Base-by-base conservation (phyloP, 2,797 vertebrate genomes). In the Argentina silus region DNA sequence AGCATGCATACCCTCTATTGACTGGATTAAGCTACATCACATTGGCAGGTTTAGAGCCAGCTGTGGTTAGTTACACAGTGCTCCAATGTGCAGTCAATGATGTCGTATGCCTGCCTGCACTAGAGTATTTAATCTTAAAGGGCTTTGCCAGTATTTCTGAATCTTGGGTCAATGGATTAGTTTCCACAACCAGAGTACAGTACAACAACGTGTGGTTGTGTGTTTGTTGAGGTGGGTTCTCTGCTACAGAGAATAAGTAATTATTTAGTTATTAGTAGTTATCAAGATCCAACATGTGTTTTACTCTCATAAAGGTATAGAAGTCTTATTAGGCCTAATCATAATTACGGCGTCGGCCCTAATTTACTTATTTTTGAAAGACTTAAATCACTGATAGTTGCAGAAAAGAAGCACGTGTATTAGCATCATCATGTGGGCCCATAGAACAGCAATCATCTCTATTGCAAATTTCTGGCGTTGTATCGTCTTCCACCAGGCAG, bases 11-110 rank as follows among this genome's bases (percentile, higher is more conserved):
- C 50, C 6, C 42, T 14, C 42, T 63, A 67, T 44, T 79, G 44
- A 80, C 62, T 75, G 80, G 75, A 73, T 79, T 77, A 79, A 61
- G 51, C 67, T 27, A 21, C 7, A 63, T 17, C 45, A 19, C 56
- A 23, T 44, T 74, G 71, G 27, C 75, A 72, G 51, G 53, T 45
- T 43, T 57, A 44, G 60, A 75, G n/a, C 14, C 62, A 77, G 72
- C 48, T 43, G 42, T 72, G 60, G 73, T 73, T 62, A 27, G 51
- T 23, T 23, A 78, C 59, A 69, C 17, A 10, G 48, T 73, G 70
- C 77, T 43, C 68, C 65, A 19, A 44, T 12, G 21, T 63, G 15
- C 55, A 9, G 0, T 14, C 23, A 12, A 7, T 44, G 10, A 23
- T 68, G 36, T 43, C 2, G 15, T 53, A 7, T 56, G 12, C 27